A percentile compares a stretch with the other conserved stretches of the same genome.
Evolutionary conservation across 2,113 vertebrate species (phyloP).

Genomic region (Petrocephalus microphthalmus): DNA sequence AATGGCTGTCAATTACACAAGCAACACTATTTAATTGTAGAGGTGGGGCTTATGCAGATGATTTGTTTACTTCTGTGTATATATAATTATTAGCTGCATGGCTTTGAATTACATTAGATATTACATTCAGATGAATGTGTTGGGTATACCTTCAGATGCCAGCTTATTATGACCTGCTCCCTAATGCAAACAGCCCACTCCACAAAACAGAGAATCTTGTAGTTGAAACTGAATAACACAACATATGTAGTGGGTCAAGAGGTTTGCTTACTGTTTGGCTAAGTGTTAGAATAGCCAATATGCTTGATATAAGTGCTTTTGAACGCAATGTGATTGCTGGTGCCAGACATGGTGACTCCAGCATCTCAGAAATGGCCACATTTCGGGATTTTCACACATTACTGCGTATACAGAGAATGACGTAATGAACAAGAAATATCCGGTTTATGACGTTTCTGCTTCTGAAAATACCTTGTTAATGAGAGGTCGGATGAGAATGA

Average conservation of each 20-base stretch:
- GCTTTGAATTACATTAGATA: constrained; percentile 32
- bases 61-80: constrained; percentile 30
- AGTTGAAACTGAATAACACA: not conserved
- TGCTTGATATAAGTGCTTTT: not conserved
- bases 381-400: not conserved
- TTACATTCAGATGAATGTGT: constrained; percentile 5
- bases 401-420: not conserved
- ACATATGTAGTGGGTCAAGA: not conserved
- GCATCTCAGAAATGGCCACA: not conserved
- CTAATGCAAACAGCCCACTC: not conserved
- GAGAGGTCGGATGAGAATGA: not conserved
- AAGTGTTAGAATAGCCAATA: not conserved
- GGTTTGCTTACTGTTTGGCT: not conserved
- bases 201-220: not conserved
- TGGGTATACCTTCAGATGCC: not conserved
- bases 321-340: not conserved
- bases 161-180: not conserved
- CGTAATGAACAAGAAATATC: not conserved
- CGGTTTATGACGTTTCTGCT: not conserved
- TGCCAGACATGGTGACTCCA: not conserved
- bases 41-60: not conserved
- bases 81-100: constrained; percentile 26
- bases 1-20: constrained; percentile 30
- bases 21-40: constrained; percentile 22
- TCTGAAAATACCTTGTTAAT: not conserved